These are phyloP conservation scores for Ooceraea biroi DNA, from an alignment of 1,140 invertebrate species.

Conservation along the genomic window DNA sequence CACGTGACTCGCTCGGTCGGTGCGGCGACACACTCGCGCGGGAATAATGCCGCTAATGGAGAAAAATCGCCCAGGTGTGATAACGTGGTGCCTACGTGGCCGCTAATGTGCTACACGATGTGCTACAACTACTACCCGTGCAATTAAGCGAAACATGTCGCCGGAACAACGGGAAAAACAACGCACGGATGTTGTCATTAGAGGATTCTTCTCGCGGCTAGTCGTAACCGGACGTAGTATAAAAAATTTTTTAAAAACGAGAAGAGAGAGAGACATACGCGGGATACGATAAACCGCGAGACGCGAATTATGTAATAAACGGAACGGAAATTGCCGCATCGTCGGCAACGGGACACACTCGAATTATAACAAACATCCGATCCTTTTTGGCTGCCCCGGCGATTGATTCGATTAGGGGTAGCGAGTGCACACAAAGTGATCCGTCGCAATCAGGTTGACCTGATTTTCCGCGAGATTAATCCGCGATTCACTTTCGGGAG, in stretches of 20 bases:
- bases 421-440: conserved; percentile 43
- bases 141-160: conserved; percentile 63
- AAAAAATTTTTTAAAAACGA: background rate
- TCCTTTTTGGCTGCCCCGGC: background rate
- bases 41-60: conserved; percentile 74
- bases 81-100: conserved; percentile 71
- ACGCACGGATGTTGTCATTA: conserved; percentile 45
- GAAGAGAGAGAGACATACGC: background rate
- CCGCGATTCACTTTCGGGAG: conserved; percentile 58
- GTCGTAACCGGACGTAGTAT: background rate
- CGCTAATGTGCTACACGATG: conserved; percentile 70
- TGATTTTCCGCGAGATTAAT: conserved; percentile 71
- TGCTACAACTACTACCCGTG: conserved; percentile 66
- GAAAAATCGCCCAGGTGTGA: conserved; percentile 76
- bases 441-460: conserved; percentile 59
- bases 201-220: conserved; percentile 22
- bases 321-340: background rate
- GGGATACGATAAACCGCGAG: no score
- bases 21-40: conserved; percentile 57
- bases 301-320: background rate
- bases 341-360: background rate
- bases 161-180: conserved; percentile 33
- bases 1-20: conserved; percentile 64
- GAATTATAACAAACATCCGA: background rate
- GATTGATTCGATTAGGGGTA: conserved; percentile 44